Base-by-base conservation (phyloP, 2,113 vertebrate genomes). In the Apaloderma vittatum region DNA sequence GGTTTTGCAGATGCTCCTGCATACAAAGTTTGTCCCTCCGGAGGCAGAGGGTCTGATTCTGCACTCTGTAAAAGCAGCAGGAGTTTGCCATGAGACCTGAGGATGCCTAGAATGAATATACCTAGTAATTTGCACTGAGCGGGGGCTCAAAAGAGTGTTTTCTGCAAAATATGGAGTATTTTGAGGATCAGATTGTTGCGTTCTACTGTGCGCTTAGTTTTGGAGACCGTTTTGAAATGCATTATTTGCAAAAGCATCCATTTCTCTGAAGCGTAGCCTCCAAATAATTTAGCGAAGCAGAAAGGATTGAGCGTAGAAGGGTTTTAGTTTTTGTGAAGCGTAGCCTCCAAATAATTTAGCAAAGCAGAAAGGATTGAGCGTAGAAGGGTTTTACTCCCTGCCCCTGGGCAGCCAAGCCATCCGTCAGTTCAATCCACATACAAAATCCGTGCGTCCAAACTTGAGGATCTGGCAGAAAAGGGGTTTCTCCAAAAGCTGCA, bases 1-100 rank as follows among this genome's bases (percentile, higher is more conserved):
- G 4, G 0, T 12, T 3, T 29, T 20, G n/a, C 73, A n/a, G 4
- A 0, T 24, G 8, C 21, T 73, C n/a, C 37, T 67, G 11, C 0
- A 0, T 29, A 8, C 29, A 15, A 49, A 45, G 3, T 63, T 78
- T 45, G 49, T 76, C 40, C 49, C 19, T 36, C 22, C 52, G 51
- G 65, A 61, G 67, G 27, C 0, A 4, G 77, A n/a, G 27, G 36
- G 18, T 9, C 48, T 55, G 48, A 51, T 67, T 59, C 84, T 77
- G 24, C 8, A 5, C 40, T 78, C 67, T 49, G 11, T 55, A 29
- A 77, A 45, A 74, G 52, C 43, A 86, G 26, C 32, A 52, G 32
- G 29, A 54, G 23, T 65, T 93, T 76, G 36, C 57, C 58, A 1
- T 3, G 6, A 52, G 30, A 11, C 36, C 23, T 86, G 36, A n/a